Base-by-base conservation (phyloP, 2,888 invertebrate species). In the Lamellibrachia columna region DNA sequence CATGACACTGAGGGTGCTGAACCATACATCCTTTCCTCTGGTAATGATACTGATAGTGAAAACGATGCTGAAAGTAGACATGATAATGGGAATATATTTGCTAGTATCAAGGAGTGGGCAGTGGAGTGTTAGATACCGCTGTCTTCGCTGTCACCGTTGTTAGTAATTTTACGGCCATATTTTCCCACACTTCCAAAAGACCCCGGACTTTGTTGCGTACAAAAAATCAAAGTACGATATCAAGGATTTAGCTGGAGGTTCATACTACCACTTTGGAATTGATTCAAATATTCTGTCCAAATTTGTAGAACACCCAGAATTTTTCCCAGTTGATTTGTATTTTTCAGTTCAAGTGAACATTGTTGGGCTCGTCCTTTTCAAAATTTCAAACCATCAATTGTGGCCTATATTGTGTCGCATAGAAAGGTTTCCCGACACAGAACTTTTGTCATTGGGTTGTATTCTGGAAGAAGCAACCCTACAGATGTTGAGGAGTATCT, bases 351-450 rank as follows among this genome's bases (percentile, higher is more conserved):
- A 90, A 15, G n/a, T 93, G 58, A 93, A 93, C 15, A 91, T 92
- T 55, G 93, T 92, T 93, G 92, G 93, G 7, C 52, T 93, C 15
- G 92, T 91, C 28, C 55, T 93, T 28, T 93, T 75, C 92, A 93
- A 93, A 90, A 93, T 92, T 53, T n/a, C 53, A 15, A 92, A 91
- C 53, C 28, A 9, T 11, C 90, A 90, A 52, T 90, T 93, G 3
- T 92, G 93, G 93, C 92, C 92, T 9, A 93, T 93, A 52, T 28
- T 93, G 58, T n/a, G 93, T 22, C 53, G 40, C 11, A 40, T 93
- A 7, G 28, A 60, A 90, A 40, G 55, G 22, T 60, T 8, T 7
- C 9, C 6, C 52, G 4, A 52, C n/a, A 90, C 9, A 52, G 52
- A 91, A 52, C 93, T 22, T 93, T 93, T 90, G 90, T 93, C 2